Evolutionary conservation across 1,140 invertebrate species (phyloP).

Genomic region (Musca domestica): DNA sequence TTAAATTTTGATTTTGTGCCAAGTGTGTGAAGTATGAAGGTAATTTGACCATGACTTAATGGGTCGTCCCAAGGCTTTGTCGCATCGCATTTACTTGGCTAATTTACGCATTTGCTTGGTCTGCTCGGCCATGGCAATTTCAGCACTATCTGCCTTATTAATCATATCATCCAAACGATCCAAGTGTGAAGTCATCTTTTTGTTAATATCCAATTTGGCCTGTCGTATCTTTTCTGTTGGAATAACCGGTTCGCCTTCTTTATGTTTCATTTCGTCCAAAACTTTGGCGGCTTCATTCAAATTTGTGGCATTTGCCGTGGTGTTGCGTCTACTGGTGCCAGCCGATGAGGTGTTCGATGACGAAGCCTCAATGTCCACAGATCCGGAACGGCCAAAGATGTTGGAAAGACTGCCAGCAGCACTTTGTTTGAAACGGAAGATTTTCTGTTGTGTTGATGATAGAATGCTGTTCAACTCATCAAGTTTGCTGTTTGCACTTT

Average conservation of each 20-base stretch:
- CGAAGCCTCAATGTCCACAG: constrained; percentile 3
- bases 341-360: constrained; percentile 49
- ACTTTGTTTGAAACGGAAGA: constrained; percentile 78
- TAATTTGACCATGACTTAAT: too few species aligned
- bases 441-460: constrained; percentile 77
- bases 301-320: constrained; percentile 33
- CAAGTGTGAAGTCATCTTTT: constrained; percentile 63
- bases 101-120: constrained; percentile 71
- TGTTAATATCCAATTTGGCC: constrained; percentile 56
- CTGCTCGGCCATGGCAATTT: constrained; percentile 66
- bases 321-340: constrained; percentile 29
- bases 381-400: constrained; percentile 35
- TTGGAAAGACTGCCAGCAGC: constrained; percentile 45
- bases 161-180: constrained; percentile 65
- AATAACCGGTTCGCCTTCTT: constrained; percentile 34
- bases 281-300: constrained; percentile 57
- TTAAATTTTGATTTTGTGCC: too few species aligned
- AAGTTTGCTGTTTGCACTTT: constrained; percentile 71
- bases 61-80: background rate
- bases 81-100: constrained; percentile 57
- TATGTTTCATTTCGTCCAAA: constrained; percentile 52
- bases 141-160: constrained; percentile 65
- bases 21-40: too few species aligned
- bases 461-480: constrained; percentile 80
- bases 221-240: constrained; percentile 42